phyloP scores from a whole-genome alignment of 2,113 vertebrate genomes.

The Azemiops feae region DNA sequence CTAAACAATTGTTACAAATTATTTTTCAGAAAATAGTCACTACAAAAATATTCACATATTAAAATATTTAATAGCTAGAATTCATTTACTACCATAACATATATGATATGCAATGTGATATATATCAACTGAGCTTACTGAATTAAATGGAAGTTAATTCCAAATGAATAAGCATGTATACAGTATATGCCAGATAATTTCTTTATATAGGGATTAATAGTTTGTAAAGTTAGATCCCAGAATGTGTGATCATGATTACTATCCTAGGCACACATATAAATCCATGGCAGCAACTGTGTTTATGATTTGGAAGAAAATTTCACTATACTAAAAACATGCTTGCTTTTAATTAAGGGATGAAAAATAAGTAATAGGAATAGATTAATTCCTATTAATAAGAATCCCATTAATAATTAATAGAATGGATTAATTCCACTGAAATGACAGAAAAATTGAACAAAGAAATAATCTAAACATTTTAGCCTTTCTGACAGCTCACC shows the following conservation, averaged over 20 bases:
- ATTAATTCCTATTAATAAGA: not conserved
- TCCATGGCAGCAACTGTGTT: not conserved
- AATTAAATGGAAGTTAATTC: not conserved
- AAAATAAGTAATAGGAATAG: not conserved
- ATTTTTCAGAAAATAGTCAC: not conserved
- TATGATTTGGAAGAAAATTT: not conserved
- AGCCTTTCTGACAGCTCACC: conserved; percentile 67
- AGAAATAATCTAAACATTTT: not conserved
- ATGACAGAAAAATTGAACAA: not conserved
- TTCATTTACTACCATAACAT: not conserved
- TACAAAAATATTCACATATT: not conserved
- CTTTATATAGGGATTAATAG: not conserved
- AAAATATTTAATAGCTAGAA: not conserved
- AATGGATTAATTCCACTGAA: not conserved
- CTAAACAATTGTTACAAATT: not conserved
- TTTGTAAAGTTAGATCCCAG: not conserved
- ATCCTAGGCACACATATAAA: not conserved
- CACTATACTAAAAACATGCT: not conserved
- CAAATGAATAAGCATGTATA: not conserved
- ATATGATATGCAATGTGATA: not conserved
- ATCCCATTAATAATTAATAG: not conserved
- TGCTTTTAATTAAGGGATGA: not conserved
- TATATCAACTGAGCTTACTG: not conserved
- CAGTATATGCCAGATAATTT: not conserved
- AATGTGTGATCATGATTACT: not conserved